Evolutionary conservation across 2,797 vertebrate species (phyloP), one percentile per base, ranked within the genome.

Genomic region (Hydrophis major): DNA sequence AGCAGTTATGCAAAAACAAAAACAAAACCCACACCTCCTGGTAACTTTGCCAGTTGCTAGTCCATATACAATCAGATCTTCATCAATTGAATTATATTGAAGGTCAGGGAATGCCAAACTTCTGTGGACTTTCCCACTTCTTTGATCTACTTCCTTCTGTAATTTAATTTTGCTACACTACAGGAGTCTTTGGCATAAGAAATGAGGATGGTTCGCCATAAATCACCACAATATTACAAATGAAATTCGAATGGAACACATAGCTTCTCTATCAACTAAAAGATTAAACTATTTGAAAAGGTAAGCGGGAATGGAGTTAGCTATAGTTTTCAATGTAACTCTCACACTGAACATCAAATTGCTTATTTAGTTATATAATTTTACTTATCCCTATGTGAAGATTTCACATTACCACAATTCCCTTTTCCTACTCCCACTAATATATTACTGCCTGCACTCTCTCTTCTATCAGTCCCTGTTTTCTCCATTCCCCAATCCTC

Each of bases 171-270:
- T 90, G 78, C 25, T 18, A n/a, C 50, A 57, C 78, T 69, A 90
- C 69, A 61, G 50, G 89, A 90, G 20, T 89, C 69, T 74, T 87
- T 57, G 53, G 61, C 61, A 59, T 47, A 27, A 6, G 55, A 78
- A 86, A 32, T 47, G 59, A 18, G 86, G 89, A 66, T 66, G 25
- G 22, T 59, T 53, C 25, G 4, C 56, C 42, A 61, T 83, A 53
- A 86, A n/a, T 37, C 37, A n/a, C 32, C 89, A 87, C 60, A 66
- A 66, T 28, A 93, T 63, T 90, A 78, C 53, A 83, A 93, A 90
- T 66, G 66, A 86, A 86, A 90, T 93, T 55, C 87, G 90, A 93
- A 93, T 93, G 78, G 87, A 90, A 42, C 0, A 47, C 25, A 42
- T 50, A 92, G n/a, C 42, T n/a, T 87, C 32, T 86, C 59, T 89